Percentiles rank a stretch among this genome's conserved stretches.
phyloP scores from a whole-genome alignment of 2,888 invertebrate genomes.

The Argyresthia albistria region DNA sequence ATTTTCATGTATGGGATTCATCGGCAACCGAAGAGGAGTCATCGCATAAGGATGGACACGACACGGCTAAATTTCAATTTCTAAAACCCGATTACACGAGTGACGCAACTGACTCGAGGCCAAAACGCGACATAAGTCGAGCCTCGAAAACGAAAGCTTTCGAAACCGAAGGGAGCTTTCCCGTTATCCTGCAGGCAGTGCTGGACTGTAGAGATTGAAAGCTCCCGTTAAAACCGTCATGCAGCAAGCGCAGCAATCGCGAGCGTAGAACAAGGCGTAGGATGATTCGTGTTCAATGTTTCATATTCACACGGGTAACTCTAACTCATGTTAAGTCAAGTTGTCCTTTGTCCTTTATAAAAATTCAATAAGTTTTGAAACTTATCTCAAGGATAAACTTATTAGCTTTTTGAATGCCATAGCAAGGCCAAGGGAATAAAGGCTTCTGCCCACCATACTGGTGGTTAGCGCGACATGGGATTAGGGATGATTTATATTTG shows the following conservation, averaged over 20 bases:
- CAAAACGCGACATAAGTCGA: conserved; percentile 37
- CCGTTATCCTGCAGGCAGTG: conserved; percentile 57
- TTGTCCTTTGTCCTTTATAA: not conserved
- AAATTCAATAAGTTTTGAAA: not conserved
- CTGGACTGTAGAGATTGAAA: conserved; percentile 46
- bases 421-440: no score
- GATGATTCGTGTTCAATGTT: no score
- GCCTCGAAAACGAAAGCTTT: conserved; percentile 60
- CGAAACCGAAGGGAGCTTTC: conserved; percentile 63
- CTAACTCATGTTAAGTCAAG: no score
- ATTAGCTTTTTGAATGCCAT: no score
- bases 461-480: no score
- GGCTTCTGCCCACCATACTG: no score
- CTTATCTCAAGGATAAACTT: no score
- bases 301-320: not conserved
- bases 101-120: conserved; percentile 50
- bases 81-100: conserved; percentile 63
- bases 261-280: not conserved
- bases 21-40: no score
- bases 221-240: conserved; percentile 46
- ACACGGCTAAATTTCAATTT: conserved; percentile 64
- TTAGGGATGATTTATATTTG: no score
- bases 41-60: conserved; percentile 49
- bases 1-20: no score
- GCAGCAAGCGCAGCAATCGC: not conserved